Evolutionary conservation across 2,888 invertebrate species (phyloP), one percentile per base, ranked within the genome.

Genomic region (Rhamnusium bicolor): DNA sequence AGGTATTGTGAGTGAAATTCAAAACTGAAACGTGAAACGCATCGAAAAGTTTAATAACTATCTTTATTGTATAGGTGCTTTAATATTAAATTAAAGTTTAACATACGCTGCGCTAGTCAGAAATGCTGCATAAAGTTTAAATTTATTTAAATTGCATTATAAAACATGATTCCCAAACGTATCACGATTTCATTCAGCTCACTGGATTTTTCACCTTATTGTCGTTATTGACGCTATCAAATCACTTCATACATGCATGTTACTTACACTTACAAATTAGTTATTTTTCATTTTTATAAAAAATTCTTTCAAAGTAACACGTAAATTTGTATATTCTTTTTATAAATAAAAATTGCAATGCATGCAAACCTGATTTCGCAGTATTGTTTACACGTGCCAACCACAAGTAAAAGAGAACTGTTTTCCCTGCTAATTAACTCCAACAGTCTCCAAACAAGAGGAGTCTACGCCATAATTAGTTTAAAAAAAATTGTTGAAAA

Each of bases 1-100:
- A 70, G 70, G 70, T 73, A 70, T 67, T 29, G 73, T 56, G 24
- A 29, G 19, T 73, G 54, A 73, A 73, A 71, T 71, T 61, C 61
- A 67, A 66, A 66, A 73, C 46, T 61, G 66, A 69, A 73, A 73
- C 69, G 72, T 72, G n/a, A 40, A 40, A 40, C 12, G 40, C 12
- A 60, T 56, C 65, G 62, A 40, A 69, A 69, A 58, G 66, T 27
- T 46, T 70, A 69, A 73, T 73, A 61, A 69, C 73, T 58, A 58
- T 73, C 62, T 73, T 73, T 73, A 73, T 54, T 61, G n/a, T n/a
- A 51, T 56, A 32, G 61, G 70, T 53, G 67, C 54, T 70, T 70
- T 56, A 56, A 27, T 56, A 56, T 66, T 66, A 54, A 53, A 66
- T 66, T 29, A 53, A 32, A 54, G 46, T 46, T n/a, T 54, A 32